A percentile compares a stretch with the other conserved stretches of the same genome.
Conservation (phyloP, 2,888 invertebrate genomes). For the Petrolisthes cinctipes region DNA sequence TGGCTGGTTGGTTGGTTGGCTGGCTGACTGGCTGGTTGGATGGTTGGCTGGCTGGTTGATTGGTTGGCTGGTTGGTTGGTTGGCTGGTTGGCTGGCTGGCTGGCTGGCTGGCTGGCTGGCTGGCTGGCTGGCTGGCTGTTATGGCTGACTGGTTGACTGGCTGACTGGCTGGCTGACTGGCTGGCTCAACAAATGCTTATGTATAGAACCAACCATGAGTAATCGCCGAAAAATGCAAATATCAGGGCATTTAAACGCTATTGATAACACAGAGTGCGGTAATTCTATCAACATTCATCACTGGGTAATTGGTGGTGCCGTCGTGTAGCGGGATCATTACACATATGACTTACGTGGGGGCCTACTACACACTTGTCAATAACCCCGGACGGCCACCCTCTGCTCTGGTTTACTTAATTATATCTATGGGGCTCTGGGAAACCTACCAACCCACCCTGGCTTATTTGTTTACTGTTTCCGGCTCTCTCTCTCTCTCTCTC, state of each 20-base stretch:
- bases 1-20: no score
- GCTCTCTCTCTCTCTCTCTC: neutral
- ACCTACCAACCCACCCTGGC: neutral
- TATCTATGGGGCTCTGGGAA: neutral
- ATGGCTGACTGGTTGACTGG: no score
- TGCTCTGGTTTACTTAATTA: neutral
- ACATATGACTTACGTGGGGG: neutral
- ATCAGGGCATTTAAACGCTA: slow-evolving; percentile 10
- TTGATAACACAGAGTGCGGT: slow-evolving; percentile 33
- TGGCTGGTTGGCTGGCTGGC: no score
- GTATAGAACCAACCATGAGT: slow-evolving; percentile 3
- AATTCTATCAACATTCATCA: slow-evolving; percentile 34
- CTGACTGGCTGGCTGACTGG: no score
- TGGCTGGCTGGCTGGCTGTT: no score
- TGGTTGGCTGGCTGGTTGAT: no score
- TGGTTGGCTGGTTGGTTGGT: no score
- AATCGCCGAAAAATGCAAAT: slow-evolving; percentile 28
- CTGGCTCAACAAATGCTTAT: slow-evolving; percentile 8
- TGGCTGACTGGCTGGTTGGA: no score
- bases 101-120: no score
- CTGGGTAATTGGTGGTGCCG: slow-evolving; percentile 12
- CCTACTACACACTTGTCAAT: slow-evolving; percentile 5
- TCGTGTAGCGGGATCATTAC: slow-evolving; percentile 7
- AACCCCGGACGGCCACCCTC: neutral
- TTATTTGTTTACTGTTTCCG: neutral